phyloP scores from a whole-genome alignment of 2,888 invertebrate genomes.

The Cepaea hortensis region DNA sequence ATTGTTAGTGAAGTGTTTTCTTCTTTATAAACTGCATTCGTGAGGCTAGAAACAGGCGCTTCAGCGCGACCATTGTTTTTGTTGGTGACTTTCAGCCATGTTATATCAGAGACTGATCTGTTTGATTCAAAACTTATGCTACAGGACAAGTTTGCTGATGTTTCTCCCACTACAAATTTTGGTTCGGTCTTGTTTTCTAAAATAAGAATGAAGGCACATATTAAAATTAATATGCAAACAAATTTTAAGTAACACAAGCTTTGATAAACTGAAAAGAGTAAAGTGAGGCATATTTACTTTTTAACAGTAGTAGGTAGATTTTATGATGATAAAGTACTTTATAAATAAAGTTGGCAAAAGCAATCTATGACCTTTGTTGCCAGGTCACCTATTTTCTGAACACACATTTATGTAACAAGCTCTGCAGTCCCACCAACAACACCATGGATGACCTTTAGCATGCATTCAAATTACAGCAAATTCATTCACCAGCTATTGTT shows the following conservation, averaged over 20 bases:
- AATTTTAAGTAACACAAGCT: not conserved
- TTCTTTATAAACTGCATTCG: not conserved
- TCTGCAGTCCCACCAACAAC: too few relatives aligned
- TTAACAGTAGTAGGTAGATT: too few relatives aligned
- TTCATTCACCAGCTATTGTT: too few relatives aligned
- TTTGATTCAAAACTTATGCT: slow-evolving; percentile 15
- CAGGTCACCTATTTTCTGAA: too few relatives aligned
- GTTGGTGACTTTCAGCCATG: not conserved
- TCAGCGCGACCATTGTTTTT: not conserved
- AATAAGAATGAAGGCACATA: not conserved
- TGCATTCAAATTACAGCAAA: too few relatives aligned
- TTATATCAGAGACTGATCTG: not conserved
- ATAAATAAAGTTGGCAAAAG: too few relatives aligned
- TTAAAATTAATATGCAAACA: not conserved
- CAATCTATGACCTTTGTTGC: too few relatives aligned
- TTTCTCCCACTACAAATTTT: not conserved
- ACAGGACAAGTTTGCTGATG: slow-evolving; percentile 23
- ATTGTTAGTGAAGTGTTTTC: slow-evolving; percentile 9
- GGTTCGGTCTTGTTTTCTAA: slow-evolving; percentile 30
- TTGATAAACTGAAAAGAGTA: too few relatives aligned
- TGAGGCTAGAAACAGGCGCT: not conserved
- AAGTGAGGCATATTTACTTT: too few relatives aligned
- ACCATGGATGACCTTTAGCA: too few relatives aligned
- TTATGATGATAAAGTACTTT: too few relatives aligned
- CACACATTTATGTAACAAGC: too few relatives aligned